phyloP scores from a whole-genome alignment of 2,113 vertebrate species.

The Axis porcinus region DNA sequence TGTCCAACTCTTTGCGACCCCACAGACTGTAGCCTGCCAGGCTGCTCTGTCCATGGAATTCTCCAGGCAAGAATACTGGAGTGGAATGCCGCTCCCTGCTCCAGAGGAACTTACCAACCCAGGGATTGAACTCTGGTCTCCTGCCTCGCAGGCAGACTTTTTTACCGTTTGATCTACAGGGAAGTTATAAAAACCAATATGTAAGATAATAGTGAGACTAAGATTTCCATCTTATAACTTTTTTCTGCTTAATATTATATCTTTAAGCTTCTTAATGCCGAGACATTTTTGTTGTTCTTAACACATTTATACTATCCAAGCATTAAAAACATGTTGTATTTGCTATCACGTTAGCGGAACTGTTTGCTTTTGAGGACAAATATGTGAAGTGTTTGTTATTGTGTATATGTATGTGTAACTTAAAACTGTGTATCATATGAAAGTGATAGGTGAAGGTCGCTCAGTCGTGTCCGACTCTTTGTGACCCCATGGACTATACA shows the following conservation, averaged over 20 bases:
- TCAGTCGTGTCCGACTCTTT: background rate
- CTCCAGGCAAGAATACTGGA: background rate
- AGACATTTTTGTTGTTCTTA: background rate
- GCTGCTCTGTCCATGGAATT: background rate
- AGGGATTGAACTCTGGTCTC: background rate
- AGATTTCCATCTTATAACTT: background rate
- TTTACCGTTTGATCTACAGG: background rate
- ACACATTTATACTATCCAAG: background rate
- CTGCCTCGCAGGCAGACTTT: background rate
- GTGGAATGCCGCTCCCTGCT: background rate
- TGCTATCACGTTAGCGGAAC: background rate
- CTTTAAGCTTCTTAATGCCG: background rate
- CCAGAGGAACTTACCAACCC: background rate
- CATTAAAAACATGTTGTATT: background rate
- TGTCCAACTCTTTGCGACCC: background rate
- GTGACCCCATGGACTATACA: background rate
- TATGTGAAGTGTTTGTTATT: background rate
- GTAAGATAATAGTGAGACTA: background rate
- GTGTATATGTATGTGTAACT: background rate
- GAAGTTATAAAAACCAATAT: background rate
- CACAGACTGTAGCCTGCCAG: rapidly evolving
- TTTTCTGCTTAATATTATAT: background rate
- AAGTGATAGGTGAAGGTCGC: background rate
- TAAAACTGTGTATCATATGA: background rate
- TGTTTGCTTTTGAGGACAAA: conserved; percentile 14